Evolutionary conservation across 2,797 vertebrate species (phyloP).

Genomic region (Cynodonichthys magdalenae): DNA sequence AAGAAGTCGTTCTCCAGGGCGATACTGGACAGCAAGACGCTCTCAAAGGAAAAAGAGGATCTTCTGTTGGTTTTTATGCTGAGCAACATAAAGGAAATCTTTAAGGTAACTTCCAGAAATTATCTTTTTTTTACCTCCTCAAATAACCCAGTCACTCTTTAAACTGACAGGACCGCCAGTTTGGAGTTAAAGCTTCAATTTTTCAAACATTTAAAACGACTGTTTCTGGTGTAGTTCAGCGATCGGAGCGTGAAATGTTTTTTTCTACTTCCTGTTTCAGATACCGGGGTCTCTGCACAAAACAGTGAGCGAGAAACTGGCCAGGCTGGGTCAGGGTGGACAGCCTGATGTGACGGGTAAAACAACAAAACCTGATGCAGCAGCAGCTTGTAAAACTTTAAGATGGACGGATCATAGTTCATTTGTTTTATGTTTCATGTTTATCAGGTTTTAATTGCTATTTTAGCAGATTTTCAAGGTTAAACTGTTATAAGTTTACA

Average conservation of each 20-base stretch:
- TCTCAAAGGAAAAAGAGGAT: slow-evolving; percentile 90
- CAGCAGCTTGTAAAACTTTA: not conserved
- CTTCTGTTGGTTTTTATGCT: slow-evolving; percentile 93
- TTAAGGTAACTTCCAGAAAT: slow-evolving; percentile 77
- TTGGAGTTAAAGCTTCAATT: no score
- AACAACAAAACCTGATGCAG: not conserved
- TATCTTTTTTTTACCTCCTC: no score
- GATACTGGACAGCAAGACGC: slow-evolving; percentile 85
- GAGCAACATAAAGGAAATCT: slow-evolving; percentile 90
- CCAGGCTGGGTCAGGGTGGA: slow-evolving; percentile 79
- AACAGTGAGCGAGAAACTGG: slow-evolving; percentile 90
- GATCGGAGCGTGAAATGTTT: not conserved
- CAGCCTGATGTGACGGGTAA: slow-evolving; percentile 79
- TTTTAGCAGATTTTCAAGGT: not conserved
- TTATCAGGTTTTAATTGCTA: not conserved
- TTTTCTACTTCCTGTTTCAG: slow-evolving; percentile 65
- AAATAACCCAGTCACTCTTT: no score
- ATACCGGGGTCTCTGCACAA: slow-evolving; percentile 92
- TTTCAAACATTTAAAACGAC: no score
- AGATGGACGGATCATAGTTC: not conserved
- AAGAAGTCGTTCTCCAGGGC: slow-evolving; percentile 89
- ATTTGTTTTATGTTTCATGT: not conserved
- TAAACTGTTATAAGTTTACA: no score
- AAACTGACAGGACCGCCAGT: no score
- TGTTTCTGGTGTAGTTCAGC: not conserved